Conservation (phyloP, 2,113 vertebrate genomes). For the Lamprologus tigripictilis region DNA sequence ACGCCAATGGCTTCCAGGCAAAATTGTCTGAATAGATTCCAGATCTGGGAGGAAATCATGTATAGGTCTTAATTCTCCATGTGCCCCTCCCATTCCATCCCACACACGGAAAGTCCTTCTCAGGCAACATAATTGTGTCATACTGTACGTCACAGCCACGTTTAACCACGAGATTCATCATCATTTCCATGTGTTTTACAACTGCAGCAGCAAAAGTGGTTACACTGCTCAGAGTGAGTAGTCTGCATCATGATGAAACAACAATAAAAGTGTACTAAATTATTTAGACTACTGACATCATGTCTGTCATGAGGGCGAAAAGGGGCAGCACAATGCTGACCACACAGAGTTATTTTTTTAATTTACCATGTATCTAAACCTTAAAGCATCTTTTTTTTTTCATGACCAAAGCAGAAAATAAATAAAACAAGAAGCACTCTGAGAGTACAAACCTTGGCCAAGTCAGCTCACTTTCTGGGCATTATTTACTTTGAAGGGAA, state of each 20-base stretch:
- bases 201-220: background rate
- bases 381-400: background rate
- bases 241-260: background rate
- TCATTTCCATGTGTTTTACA: slow-evolving; percentile 10
- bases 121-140: slow-evolving; percentile 3
- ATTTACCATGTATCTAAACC: background rate
- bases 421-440: background rate
- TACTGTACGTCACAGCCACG: background rate
- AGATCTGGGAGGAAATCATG: slow-evolving; percentile 29
- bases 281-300: background rate
- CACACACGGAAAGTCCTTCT: slow-evolving; percentile 38
- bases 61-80: background rate
- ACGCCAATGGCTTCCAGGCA: background rate
- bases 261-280: background rate
- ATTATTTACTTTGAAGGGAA: background rate
- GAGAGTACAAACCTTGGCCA: background rate
- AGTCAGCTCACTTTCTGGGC: background rate
- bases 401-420: background rate
- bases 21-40: slow-evolving; percentile 39
- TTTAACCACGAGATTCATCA: background rate
- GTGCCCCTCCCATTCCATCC: slow-evolving; percentile 4
- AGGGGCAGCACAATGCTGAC: background rate
- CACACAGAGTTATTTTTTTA: background rate
- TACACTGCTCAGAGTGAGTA: background rate
- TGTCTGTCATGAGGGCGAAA: background rate